Evolutionary conservation across 2,797 vertebrate species (phyloP), one percentile per base, ranked within the genome.

Genomic region (Pachyuromys duprasi): DNA sequence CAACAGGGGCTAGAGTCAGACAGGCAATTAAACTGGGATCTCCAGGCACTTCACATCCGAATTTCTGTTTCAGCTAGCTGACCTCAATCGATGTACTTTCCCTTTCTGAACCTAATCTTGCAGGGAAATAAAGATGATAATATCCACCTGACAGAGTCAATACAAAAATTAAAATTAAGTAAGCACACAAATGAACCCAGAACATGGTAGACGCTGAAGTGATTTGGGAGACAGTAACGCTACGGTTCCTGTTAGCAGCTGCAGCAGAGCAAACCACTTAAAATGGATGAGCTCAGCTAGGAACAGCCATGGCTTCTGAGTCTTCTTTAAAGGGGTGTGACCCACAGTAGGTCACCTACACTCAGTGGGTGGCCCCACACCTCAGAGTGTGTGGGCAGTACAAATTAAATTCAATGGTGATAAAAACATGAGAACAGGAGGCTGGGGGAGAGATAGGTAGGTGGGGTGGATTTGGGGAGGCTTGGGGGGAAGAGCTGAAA

Each of bases 151-250:
- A 28, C 20, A 60, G 65, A 94, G 15, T 82, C 70, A 26, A 81
- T 75, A 55, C n/a, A 90, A 60, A 93, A 67, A 60, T 84, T 69
- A 80, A 92, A 94, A 26, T 74, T 42, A 72, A 63, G 14, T 76
- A 93, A 67, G 65, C 62, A 3, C n/a, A 22, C 13, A 11, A 33
- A 67, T 42, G 33, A 79, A 45, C 33, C 36, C 31, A 84, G 14
- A 26, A 28, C 55, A 3, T 31, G 31, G 72, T 20, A 79, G 72
- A 22, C 45, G 84, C 55, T 74, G 20, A 63, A 5, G 57, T 70
- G 90, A 86, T 86, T 70, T 39, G 33, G 57, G 86, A 42, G 4
- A 75, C 39, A 36, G 24, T 0, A 28, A 22, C 33, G 22, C 14
- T 57, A 14, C 1, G 4, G 20, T 67, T 72, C 84, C 8, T 45